Percentiles rank a stretch among this genome's conserved stretches.
Conservation (phyloP, 2,888 invertebrate genomes). For the Coleophora flavipennella region DNA sequence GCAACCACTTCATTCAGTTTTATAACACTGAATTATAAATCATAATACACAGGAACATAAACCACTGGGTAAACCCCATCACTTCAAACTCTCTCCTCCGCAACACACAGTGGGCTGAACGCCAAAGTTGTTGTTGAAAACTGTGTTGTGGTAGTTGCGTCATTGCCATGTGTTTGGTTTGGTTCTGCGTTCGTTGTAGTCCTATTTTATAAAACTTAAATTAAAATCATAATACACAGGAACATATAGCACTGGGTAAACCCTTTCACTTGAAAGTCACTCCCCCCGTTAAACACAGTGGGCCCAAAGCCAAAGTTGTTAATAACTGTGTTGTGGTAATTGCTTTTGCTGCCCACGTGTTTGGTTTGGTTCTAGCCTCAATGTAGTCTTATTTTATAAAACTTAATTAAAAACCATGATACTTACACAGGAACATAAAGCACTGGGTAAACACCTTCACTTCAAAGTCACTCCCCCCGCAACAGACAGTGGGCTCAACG, state of each 20-base stretch:
- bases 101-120: slow-evolving; percentile 16
- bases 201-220: no score
- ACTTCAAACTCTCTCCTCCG: slow-evolving; percentile 28
- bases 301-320: slow-evolving; percentile 47
- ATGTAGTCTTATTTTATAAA: slow-evolving; percentile 23
- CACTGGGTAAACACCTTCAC: slow-evolving; percentile 54
- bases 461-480: slow-evolving; percentile 22
- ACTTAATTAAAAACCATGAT: no score
- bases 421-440: slow-evolving; percentile 60
- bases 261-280: slow-evolving; percentile 35
- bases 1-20: no score
- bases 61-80: slow-evolving; percentile 51
- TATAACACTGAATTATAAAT: no score
- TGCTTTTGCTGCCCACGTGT: slow-evolving; percentile 24
- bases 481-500: slow-evolving; percentile 16
- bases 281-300: slow-evolving; percentile 7
- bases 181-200: slow-evolving; percentile 17
- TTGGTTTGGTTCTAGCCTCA: slow-evolving; percentile 22
- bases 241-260: slow-evolving; percentile 60
- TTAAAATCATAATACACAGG: slow-evolving; percentile 45
- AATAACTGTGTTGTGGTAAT: slow-evolving; percentile 28
- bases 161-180: slow-evolving; percentile 32
- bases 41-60: slow-evolving; percentile 55
- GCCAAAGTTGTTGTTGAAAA: slow-evolving; percentile 57
- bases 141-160: slow-evolving; percentile 17